Conservation (phyloP, 2,113 vertebrate genomes). For the Platichthys flesus region DNA sequence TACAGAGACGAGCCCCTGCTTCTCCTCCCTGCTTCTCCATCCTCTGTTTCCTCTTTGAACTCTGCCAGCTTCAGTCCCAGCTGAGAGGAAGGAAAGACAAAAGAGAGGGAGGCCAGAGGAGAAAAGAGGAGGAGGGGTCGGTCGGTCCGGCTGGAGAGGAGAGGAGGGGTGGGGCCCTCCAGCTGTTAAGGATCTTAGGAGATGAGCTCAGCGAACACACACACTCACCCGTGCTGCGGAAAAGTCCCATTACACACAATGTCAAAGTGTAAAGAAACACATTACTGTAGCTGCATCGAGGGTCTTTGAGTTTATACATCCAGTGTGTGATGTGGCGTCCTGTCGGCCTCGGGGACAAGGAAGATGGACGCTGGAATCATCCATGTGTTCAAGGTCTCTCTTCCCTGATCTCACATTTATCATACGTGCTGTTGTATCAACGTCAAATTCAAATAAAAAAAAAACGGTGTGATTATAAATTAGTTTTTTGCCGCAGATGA, state of each 20-base stretch:
- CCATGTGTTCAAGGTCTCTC: too few species aligned
- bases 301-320: background rate
- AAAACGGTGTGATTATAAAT: background rate
- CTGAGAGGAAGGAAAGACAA: constrained; percentile 26
- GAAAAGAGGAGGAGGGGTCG: constrained; percentile 5
- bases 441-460: too few species aligned
- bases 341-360: too few species aligned
- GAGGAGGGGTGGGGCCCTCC: constrained; percentile 5
- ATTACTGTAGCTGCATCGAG: background rate
- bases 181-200: background rate
- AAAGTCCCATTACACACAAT: constrained; percentile 18
- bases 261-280: constrained; percentile 33
- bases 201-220: constrained; percentile 18
- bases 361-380: too few species aligned
- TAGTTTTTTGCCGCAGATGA: background rate
- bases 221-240: background rate
- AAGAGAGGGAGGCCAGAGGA: background rate
- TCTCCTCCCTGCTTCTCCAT: too few species aligned
- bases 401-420: too few species aligned
- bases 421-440: too few species aligned
- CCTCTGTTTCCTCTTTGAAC: too few species aligned
- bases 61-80: too few species aligned
- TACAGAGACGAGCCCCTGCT: too few species aligned
- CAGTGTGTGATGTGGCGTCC: background rate
- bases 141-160: background rate